Conservation (phyloP, 2,888 invertebrate genomes). For the Apamea sordens region DNA sequence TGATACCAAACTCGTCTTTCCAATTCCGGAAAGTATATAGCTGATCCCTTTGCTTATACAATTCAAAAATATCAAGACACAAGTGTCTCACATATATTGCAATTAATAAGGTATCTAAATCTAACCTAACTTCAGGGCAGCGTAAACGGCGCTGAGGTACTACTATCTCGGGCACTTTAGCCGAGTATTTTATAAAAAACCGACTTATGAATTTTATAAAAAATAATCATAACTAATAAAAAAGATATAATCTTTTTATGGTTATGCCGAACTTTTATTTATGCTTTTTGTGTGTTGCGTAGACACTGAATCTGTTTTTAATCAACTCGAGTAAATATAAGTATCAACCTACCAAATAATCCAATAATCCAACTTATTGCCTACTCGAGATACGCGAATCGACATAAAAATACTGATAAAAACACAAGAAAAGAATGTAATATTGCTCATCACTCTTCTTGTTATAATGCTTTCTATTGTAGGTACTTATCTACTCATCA, state of each 20-base stretch:
- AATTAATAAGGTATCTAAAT: conserved; percentile 41
- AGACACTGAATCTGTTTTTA: neutral
- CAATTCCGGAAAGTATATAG: neutral
- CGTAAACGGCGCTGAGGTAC: neutral
- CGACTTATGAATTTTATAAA: too few relatives aligned
- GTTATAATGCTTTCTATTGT: neutral
- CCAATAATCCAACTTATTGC: neutral
- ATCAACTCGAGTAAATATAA: neutral
- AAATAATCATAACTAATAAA: too few relatives aligned
- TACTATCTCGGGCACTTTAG: conserved; percentile 9
- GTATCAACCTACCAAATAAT: neutral
- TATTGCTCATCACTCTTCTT: neutral
- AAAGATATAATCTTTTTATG: neutral
- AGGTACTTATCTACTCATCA: neutral
- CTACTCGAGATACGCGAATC: neutral
- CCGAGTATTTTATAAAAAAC: too few relatives aligned
- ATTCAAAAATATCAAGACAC: conserved; percentile 14
- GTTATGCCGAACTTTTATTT: neutral
- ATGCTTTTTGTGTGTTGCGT: neutral
- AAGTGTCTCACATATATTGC: neutral
- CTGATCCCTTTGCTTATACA: neutral
- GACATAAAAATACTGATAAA: neutral
- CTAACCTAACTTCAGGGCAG: neutral
- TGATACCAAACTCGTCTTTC: neutral
- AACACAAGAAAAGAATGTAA: neutral